Evolutionary conservation across 1,140 invertebrate species (phyloP).

Genomic region (Homalodisca vitripennis): DNA sequence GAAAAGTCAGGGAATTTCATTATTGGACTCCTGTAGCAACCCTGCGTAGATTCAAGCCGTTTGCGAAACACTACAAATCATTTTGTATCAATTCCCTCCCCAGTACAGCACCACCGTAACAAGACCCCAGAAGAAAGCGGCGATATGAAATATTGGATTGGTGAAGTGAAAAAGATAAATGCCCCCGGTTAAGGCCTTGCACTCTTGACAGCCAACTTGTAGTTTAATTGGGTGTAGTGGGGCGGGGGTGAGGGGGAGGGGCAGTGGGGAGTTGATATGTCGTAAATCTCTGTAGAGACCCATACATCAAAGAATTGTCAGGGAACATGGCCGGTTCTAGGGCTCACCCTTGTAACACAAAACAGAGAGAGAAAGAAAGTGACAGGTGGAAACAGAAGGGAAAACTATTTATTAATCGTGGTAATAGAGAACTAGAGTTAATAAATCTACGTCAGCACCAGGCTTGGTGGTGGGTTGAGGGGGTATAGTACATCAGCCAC

Average conservation of each 20-base stretch:
- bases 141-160: not conserved
- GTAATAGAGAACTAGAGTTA: not conserved
- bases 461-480: too few relatives aligned
- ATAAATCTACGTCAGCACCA: conserved; percentile 8
- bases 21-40: too few relatives aligned
- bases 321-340: not conserved
- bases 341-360: not conserved
- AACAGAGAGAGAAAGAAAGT: not conserved
- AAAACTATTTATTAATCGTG: not conserved
- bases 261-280: too few relatives aligned
- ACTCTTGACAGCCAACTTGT: conserved; percentile 14
- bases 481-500: too few relatives aligned
- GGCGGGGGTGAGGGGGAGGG: not conserved
- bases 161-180: not conserved
- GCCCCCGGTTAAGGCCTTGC: not conserved
- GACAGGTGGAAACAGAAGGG: conserved; percentile 5
- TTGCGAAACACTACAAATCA: too few relatives aligned
- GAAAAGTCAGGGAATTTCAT: too few relatives aligned
- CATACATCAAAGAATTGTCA: conserved; percentile 10
- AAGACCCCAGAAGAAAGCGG: too few relatives aligned
- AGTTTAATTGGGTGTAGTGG: conserved; percentile 14
- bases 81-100: too few relatives aligned
- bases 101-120: too few relatives aligned
- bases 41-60: too few relatives aligned
- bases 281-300: not conserved